Percentiles rank a stretch among this genome's conserved stretches.
phyloP scores from a whole-genome alignment of 2,888 invertebrate genomes.

The Incurvaria masculella region DNA sequence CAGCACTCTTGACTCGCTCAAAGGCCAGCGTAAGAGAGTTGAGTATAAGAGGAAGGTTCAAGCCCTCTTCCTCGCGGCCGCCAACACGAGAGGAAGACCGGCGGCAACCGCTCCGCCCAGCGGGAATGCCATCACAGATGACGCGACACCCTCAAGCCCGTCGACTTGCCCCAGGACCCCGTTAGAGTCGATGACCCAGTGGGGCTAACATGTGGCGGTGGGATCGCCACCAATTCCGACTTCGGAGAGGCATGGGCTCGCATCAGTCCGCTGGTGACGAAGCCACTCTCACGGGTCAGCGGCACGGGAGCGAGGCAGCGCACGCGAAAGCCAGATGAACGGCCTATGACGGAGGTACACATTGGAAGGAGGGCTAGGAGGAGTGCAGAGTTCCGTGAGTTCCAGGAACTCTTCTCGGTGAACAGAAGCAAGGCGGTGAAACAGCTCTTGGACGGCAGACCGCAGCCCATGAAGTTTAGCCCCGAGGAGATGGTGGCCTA shows the following conservation, averaged over 20 bases:
- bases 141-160: background rate
- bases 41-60: slow-evolving; percentile 10
- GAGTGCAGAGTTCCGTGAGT: slow-evolving; percentile 14
- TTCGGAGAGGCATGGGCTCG: background rate
- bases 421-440: slow-evolving; percentile 12
- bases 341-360: background rate
- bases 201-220: background rate
- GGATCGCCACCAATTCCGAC: background rate
- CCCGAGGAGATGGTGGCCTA: slow-evolving; percentile 16
- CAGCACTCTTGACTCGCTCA: slow-evolving; percentile 12
- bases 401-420: slow-evolving; percentile 14
- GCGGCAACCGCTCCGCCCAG: background rate
- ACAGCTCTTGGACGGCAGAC: slow-evolving; percentile 14
- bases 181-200: background rate
- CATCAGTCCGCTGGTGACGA: background rate
- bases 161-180: background rate
- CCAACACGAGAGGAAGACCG: background rate
- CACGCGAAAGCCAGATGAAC: background rate
- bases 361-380: slow-evolving; percentile 1
- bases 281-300: background rate
- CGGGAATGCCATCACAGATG: background rate
- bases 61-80: background rate
- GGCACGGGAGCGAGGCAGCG: background rate
- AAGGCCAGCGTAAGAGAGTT: slow-evolving; percentile 11
- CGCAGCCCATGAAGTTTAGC: slow-evolving; percentile 6